A percentile compares a stretch with the other conserved stretches of the same genome.
phyloP scores from a whole-genome alignment of 1,140 invertebrate genomes.

The Aethina tumida region DNA sequence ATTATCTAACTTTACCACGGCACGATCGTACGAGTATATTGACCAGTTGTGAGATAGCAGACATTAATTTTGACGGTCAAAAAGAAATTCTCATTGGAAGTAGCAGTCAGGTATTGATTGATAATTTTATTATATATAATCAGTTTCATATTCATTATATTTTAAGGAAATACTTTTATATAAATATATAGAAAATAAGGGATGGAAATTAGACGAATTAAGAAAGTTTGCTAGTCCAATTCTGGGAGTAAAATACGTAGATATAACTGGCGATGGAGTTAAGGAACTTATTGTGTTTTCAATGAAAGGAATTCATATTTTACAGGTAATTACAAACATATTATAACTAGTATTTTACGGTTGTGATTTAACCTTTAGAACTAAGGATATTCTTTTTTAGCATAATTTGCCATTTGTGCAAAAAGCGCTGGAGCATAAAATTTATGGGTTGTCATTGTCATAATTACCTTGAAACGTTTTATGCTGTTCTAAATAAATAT shows the following conservation, averaged over 20 bases:
- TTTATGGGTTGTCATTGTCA: slow-evolving; percentile 19
- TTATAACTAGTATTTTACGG: slow-evolving; percentile 9
- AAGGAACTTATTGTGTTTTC: slow-evolving; percentile 59
- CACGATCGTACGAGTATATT: slow-evolving; percentile 48
- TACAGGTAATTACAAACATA: slow-evolving; percentile 43
- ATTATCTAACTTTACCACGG: slow-evolving; percentile 40
- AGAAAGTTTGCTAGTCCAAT: slow-evolving; percentile 51
- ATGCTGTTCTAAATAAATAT: too few species aligned
- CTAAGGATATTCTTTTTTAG: slow-evolving; percentile 22
- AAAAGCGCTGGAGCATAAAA: slow-evolving; percentile 29
- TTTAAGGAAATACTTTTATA: slow-evolving; percentile 51
- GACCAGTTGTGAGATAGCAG: slow-evolving; percentile 50
- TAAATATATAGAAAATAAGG: slow-evolving; percentile 36
- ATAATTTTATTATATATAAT: slow-evolving; percentile 6
- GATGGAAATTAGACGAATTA: slow-evolving; percentile 40
- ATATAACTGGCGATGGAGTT: slow-evolving; percentile 60
- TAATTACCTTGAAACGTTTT: too few species aligned
- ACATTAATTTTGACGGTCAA: slow-evolving; percentile 62
- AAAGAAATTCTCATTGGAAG: slow-evolving; percentile 65
- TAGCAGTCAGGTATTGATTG: slow-evolving; percentile 44
- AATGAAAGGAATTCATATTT: slow-evolving; percentile 54
- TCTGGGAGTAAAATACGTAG: slow-evolving; percentile 50
- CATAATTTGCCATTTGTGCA: slow-evolving; percentile 31
- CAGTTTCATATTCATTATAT: not conserved
- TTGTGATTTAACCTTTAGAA: not conserved